Base-by-base conservation (phyloP, 2,888 invertebrate genomes). In the Kuschelorhynchus macadamiae region DNA sequence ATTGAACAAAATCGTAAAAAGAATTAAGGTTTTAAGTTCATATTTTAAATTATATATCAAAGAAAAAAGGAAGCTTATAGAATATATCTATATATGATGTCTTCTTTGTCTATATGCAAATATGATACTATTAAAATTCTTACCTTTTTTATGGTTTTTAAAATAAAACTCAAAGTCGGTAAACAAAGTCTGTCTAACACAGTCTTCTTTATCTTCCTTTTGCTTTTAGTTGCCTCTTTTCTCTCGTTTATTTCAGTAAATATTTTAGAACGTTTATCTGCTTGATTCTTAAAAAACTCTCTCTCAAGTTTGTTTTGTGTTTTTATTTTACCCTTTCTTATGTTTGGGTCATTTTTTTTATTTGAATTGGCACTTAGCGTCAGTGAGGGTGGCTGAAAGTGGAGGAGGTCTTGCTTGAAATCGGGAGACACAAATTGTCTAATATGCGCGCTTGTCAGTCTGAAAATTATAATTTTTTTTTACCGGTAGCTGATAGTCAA, bases 341-440 rank as follows among this genome's bases (percentile, higher is more conserved):
- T 3, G 7, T 7, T 25, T 5, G 4, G 3, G 4, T 25, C 25
- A 25, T 5, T 25, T 7, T 3, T 7, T 25, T 3, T 25, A 5
- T 5, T 5, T 25, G 25, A 7, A 25, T 36, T 36, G 36, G 36
- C 9, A 36, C 11, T 36, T 36, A 12, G 11, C 11, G 36, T 11
- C 3, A 36, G 11, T 49, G 71, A 46, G 20, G 49, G 49, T 64
- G 64, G 49, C 1, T 16, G 47, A 33, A 70, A 60, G 7, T 21
- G n/a, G 5, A 41, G 53, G 14, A 20, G 8, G 21, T 70, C 67
- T 49, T 52, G 59, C 41, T 72, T 76, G 46, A 69, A 76, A 61
- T 75, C 75, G 9, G 77, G 76, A n/a, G 74, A 77, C 2, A 77
- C 75, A 41, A 76, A 73, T 52, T 75, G 75, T 57, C 77, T 59